Evolutionary conservation across 1,140 invertebrate species (phyloP), one percentile per base, ranked within the genome.

Genomic region (Asbolus verrucosus): DNA sequence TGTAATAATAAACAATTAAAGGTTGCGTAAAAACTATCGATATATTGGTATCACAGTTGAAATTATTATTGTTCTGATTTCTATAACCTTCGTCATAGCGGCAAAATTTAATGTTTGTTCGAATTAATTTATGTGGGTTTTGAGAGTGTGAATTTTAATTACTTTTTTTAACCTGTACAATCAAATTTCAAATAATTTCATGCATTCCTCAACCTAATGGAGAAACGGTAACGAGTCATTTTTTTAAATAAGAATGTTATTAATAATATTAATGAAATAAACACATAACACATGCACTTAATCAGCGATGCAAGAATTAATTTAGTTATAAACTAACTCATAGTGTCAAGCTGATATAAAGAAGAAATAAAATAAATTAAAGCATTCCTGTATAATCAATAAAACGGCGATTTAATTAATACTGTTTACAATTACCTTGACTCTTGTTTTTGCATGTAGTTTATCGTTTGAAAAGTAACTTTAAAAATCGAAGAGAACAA

Each of bases 1-100:
- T 46, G 54, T 59, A 67, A 67, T 43, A 67, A 67, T 36, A 21
- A 43, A 67, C 63, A 67, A 67, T 71, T 50, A 43, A 15, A 43
- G 54, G 36, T 70, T 46, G 61, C 63, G 68, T 54, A 33, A 65
- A 70, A 70, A 54, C 46, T 54, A 54, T 54, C 46, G 46, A 54
- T 54, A 54, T 27, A 54, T 50, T 50, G 43, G 43, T 50, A 9
- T 19, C 46, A 27, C 13, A 16, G 21, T 18, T 54, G 21, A 54
- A 54, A 54, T 4, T 3, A 27, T 4, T 27, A 27, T 54, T 21
- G 41, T 9, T 54, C 46, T 31, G 46, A 54, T 54, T 54, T 54
- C 46, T 54, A 9, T 54, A 54, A 54, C 46, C 46, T 54, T 54
- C 46, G 9, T 9, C 21, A n/a, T 8, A 27, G 8, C 24, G 24